Percentiles rank a stretch among this genome's conserved stretches.
phyloP scores from a whole-genome alignment of 2,113 vertebrate genomes.

The Salvelinus namaycush region DNA sequence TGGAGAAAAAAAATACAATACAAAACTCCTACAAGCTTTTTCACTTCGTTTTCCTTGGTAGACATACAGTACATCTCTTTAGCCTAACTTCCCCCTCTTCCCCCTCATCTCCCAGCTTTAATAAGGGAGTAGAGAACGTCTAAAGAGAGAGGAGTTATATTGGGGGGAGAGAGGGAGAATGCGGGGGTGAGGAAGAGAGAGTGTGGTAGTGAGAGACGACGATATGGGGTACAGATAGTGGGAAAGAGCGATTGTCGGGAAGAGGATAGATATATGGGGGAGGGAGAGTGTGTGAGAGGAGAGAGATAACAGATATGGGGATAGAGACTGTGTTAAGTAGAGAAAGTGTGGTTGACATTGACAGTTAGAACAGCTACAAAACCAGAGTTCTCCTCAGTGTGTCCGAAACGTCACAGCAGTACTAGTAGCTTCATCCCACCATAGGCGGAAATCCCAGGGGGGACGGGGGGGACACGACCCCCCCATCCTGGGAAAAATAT shows the following conservation, averaged over 20 bases:
- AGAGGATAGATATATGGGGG: slow-evolving; percentile 21
- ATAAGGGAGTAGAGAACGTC: slow-evolving; percentile 32
- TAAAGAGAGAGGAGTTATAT: slow-evolving; percentile 7
- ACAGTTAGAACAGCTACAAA: slow-evolving; percentile 18
- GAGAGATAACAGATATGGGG: slow-evolving; percentile 26
- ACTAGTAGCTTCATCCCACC: slow-evolving; percentile 27
- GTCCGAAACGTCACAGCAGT: background rate
- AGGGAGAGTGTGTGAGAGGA: slow-evolving; percentile 52
- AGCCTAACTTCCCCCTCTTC: slow-evolving; percentile 40
- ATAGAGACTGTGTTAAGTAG: slow-evolving; percentile 13
- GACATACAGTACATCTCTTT: slow-evolving; percentile 20
- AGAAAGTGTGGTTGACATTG: background rate
- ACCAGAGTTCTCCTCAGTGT: slow-evolving; percentile 15
- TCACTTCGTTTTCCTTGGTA: slow-evolving; percentile 19
- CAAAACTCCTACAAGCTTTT: background rate
- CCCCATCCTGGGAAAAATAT: too few relatives aligned
- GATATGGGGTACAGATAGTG: slow-evolving; percentile 41
- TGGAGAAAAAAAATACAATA: background rate
- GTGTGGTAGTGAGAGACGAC: slow-evolving; percentile 35
- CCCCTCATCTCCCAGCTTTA: slow-evolving; percentile 39
- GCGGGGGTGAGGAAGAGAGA: slow-evolving; percentile 27
- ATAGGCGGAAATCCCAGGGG: too few relatives aligned
- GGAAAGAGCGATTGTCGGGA: slow-evolving; percentile 20
- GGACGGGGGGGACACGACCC: too few relatives aligned
- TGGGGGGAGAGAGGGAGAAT: slow-evolving; percentile 18